Evolutionary conservation across 1,140 invertebrate species (phyloP).

Genomic region (Heterodera carotae): DNA sequence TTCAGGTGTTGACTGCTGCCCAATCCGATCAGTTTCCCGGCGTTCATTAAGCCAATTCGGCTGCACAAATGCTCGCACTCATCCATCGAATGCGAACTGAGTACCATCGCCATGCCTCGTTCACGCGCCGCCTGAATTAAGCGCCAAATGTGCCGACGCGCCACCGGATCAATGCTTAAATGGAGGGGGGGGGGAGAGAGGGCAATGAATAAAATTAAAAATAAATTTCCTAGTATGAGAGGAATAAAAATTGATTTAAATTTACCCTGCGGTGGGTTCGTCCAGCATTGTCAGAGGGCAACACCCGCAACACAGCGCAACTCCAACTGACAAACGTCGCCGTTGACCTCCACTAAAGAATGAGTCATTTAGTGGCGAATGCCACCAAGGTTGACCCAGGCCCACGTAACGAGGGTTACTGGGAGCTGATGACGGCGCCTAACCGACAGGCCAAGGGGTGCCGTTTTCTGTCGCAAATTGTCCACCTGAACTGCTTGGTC

Average conservation of each 20-base stretch:
- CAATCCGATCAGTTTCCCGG: slow-evolving; percentile 76
- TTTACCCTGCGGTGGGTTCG: slow-evolving; percentile 46
- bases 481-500: slow-evolving; percentile 68
- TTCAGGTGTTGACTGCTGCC: slow-evolving; percentile 76
- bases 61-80: slow-evolving; percentile 68
- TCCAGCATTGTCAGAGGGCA: slow-evolving; percentile 49
- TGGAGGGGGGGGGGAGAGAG: neutral
- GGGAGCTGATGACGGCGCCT: too few species aligned
- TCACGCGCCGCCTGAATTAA: slow-evolving; percentile 56
- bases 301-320: slow-evolving; percentile 45
- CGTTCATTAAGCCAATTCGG: slow-evolving; percentile 82
- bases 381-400: too few species aligned
- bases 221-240: too few species aligned
- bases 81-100: slow-evolving; percentile 66
- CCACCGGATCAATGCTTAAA: slow-evolving; percentile 68
- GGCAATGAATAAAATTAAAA: neutral
- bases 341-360: slow-evolving; percentile 69
- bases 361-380: too few species aligned
- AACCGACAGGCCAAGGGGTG: too few species aligned
- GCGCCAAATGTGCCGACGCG: slow-evolving; percentile 70
- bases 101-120: slow-evolving; percentile 48
- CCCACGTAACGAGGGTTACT: too few species aligned
- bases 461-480: too few species aligned
- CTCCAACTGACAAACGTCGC: slow-evolving; percentile 49
- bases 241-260: neutral